Percentiles rank a stretch among this genome's conserved stretches.
Evolutionary conservation across 2,113 vertebrate species (phyloP).

Genomic region (Callipepla californica): DNA sequence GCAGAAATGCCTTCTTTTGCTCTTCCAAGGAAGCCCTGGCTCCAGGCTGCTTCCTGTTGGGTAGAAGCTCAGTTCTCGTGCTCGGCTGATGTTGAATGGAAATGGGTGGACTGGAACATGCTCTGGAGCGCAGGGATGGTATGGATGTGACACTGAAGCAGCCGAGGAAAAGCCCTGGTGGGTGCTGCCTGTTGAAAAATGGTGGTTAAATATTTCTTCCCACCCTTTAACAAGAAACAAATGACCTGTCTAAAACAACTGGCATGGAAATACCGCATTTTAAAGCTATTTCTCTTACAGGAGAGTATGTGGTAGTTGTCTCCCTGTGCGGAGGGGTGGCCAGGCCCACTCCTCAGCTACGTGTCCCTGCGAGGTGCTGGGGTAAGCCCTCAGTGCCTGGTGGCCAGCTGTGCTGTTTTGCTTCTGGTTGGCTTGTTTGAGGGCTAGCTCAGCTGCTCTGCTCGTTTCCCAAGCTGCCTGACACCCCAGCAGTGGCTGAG

Average conservation of each 20-base stretch:
- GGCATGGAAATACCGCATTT: background rate
- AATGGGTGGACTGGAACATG: background rate
- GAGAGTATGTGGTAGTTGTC: rapidly evolving
- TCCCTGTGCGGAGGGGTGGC: background rate
- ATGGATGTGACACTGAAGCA: background rate
- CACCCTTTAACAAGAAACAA: background rate
- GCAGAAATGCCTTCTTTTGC: background rate
- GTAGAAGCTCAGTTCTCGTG: background rate
- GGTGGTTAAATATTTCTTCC: background rate
- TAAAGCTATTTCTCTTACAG: background rate
- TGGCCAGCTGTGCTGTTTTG: background rate
- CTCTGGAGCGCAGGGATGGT: background rate
- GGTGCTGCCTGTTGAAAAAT: background rate
- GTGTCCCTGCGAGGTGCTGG: rapidly evolving
- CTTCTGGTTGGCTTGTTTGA: background rate
- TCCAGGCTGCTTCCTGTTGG: background rate
- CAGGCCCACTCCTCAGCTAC: rapidly evolving
- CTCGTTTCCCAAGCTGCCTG: background rate
- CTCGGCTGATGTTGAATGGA: background rate
- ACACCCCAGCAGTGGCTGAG: background rate
- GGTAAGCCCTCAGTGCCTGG: rapidly evolving
- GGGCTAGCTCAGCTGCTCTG: background rate
- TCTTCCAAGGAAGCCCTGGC: background rate
- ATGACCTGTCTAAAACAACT: background rate
- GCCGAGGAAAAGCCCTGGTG: background rate